Percentiles rank a stretch among this genome's conserved stretches.
phyloP scores from a whole-genome alignment of 2,888 invertebrate genomes.

The Agelastica alni region DNA sequence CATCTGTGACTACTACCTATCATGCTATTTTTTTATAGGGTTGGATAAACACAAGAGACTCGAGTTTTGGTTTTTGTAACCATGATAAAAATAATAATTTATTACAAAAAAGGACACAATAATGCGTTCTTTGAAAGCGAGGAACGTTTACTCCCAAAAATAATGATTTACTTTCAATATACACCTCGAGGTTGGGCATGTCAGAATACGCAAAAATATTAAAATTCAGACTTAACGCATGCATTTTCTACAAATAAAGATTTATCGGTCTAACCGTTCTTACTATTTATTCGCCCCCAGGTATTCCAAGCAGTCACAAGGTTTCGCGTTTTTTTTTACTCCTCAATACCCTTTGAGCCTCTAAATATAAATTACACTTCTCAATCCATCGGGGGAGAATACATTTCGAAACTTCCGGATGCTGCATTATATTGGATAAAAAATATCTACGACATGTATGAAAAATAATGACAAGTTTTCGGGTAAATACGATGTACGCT shows the following conservation, averaged over 20 bases:
- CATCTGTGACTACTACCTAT: no score
- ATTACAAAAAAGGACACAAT: no score
- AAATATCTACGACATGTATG: constrained; percentile 1
- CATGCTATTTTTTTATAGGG: no score
- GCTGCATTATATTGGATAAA: constrained; percentile 3
- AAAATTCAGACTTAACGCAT: background rate
- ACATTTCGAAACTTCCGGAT: constrained; percentile 4
- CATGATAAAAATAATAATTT: no score
- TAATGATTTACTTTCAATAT: no score
- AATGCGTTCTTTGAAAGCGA: no score
- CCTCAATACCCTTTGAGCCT: constrained; percentile 7
- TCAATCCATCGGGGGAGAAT: constrained; percentile 6
- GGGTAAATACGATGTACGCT: no score
- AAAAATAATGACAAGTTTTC: constrained; percentile 5
- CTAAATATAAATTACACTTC: constrained; percentile 9
- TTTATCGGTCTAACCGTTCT: constrained; percentile 16
- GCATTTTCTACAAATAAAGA: constrained; percentile 21
- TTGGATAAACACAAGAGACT: no score
- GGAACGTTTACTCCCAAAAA: no score
- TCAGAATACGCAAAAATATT: no score
- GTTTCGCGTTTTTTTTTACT: constrained; percentile 16
- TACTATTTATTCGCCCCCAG: constrained; percentile 20
- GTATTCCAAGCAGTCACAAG: constrained; percentile 10
- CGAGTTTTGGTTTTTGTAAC: no score
- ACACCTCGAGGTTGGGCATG: no score